These are phyloP conservation scores for Pemphigus obesinymphae DNA, from an alignment of 1,140 invertebrate genomes.

Conservation along the genomic window DNA sequence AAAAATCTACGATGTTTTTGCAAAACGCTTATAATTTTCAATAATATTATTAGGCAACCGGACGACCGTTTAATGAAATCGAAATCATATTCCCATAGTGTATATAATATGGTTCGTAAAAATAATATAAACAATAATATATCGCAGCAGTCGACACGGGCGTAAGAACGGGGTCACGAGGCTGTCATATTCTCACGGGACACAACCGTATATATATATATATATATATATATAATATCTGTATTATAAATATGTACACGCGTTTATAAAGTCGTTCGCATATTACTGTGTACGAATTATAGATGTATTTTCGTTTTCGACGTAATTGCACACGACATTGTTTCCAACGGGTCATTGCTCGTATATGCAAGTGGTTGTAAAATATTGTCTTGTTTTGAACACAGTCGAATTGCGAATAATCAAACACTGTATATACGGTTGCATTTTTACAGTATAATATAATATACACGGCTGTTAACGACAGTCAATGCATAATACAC, in stretches of 20 bases:
- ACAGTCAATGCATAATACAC: too few relatives aligned
- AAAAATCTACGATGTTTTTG: neutral
- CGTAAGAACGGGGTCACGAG: slow-evolving; percentile 14
- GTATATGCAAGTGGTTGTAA: neutral
- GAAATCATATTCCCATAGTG: slow-evolving; percentile 14
- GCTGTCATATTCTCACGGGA: slow-evolving; percentile 4
- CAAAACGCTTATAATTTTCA: neutral
- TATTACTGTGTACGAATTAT: neutral
- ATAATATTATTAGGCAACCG: neutral
- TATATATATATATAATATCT: neutral
- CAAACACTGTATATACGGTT: neutral
- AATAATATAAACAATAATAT: neutral
- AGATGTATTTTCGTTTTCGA: neutral
- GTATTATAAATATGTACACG: neutral
- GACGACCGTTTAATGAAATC: neutral
- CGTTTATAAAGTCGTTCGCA: neutral
- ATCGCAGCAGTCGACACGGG: neutral
- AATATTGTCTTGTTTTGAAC: neutral
- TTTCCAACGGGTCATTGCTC: neutral
- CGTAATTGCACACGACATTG: neutral
- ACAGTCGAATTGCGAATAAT: neutral
- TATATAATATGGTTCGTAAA: neutral
- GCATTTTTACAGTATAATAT: too few relatives aligned
- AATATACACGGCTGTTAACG: too few relatives aligned
- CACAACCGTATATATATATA: neutral